Evolutionary conservation across 2,888 invertebrate species (phyloP).

Genomic region (Drosophila nr. perissopoda): DNA sequence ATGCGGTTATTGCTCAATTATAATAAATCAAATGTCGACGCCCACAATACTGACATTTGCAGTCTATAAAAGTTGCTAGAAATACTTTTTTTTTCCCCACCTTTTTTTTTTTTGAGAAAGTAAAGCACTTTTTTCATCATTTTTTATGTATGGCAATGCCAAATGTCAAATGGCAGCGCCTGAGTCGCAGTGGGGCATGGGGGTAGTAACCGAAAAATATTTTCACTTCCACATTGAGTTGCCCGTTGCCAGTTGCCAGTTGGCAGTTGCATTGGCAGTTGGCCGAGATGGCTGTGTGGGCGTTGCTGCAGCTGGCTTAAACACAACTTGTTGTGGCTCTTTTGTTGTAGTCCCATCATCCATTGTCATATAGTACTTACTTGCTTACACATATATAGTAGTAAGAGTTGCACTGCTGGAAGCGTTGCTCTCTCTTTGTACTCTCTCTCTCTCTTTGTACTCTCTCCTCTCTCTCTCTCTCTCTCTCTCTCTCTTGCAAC

Average conservation of each 20-base stretch:
- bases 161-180: slow-evolving; percentile 50
- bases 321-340: slow-evolving; percentile 1
- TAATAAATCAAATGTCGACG: slow-evolving; percentile 70
- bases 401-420: neutral
- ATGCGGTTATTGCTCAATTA: slow-evolving; percentile 34
- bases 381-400: neutral
- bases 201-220: slow-evolving; percentile 13
- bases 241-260: slow-evolving; percentile 8
- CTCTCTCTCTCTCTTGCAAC: neutral
- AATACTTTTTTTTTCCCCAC: slow-evolving; percentile 10
- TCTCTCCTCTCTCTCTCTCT: neutral
- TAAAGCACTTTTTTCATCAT: slow-evolving; percentile 36
- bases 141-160: slow-evolving; percentile 42
- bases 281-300: slow-evolving; percentile 32
- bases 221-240: slow-evolving; percentile 42
- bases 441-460: neutral
- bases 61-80: slow-evolving; percentile 52
- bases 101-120: slow-evolving; percentile 43
- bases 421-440: slow-evolving; percentile 8
- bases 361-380: slow-evolving; percentile 7
- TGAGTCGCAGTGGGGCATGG: neutral
- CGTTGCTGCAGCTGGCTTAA: slow-evolving; percentile 41
- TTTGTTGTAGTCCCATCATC: slow-evolving; percentile 3
- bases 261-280: slow-evolving; percentile 27
- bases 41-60: slow-evolving; percentile 73